Percentiles rank a stretch among this genome's conserved stretches.
Evolutionary conservation across 2,888 invertebrate genomes (phyloP).

Genomic region (Nemurella pictetii): DNA sequence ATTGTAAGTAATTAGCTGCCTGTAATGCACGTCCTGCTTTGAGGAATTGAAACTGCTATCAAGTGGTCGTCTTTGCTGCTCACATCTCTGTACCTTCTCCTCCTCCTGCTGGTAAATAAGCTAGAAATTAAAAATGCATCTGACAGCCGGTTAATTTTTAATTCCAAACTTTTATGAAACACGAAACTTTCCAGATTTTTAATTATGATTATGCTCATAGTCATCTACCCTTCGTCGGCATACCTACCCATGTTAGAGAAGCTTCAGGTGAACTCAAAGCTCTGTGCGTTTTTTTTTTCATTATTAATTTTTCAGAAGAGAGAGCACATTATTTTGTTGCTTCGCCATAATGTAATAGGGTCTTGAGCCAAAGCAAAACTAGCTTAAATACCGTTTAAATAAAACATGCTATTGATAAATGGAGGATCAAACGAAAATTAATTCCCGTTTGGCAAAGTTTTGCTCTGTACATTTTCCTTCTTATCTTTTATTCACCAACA

Average conservation of each 20-base stretch:
- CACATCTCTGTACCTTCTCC: too few species aligned
- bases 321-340: too few species aligned
- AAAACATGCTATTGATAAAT: background rate
- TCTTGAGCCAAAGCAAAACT: too few species aligned
- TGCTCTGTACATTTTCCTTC: background rate
- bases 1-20: background rate
- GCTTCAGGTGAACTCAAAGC: background rate
- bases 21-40: background rate
- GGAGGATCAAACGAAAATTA: background rate
- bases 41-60: background rate
- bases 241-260: too few species aligned
- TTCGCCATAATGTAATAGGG: too few species aligned
- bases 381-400: too few species aligned
- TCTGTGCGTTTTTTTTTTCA: too few species aligned
- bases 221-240: background rate
- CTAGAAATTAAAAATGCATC: background rate
- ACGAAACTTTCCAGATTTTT: background rate
- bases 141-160: background rate
- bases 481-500: background rate
- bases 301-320: too few species aligned
- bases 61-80: background rate
- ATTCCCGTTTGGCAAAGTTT: background rate
- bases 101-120: background rate
- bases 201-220: background rate
- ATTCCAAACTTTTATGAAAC: background rate